These are phyloP conservation scores for Protaetia brevitarsis DNA, from an alignment of 1,140 invertebrate species.

Conservation along the genomic window DNA sequence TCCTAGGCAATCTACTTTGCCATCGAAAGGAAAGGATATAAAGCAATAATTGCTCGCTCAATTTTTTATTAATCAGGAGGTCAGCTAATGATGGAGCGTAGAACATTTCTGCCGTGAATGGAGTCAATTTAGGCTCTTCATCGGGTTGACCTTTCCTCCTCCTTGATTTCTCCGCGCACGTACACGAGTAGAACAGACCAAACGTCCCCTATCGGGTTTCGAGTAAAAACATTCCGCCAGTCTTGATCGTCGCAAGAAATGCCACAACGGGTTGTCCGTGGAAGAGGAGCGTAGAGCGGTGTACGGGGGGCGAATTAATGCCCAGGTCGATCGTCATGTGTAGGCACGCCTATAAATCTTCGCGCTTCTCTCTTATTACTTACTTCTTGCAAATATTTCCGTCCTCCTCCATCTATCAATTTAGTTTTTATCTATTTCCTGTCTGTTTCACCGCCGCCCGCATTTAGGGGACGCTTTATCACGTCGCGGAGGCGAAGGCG, in stretches of 20 bases:
- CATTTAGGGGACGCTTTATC: slow-evolving; percentile 29
- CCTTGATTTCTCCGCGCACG: background rate
- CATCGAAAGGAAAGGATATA: background rate
- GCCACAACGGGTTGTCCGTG: background rate
- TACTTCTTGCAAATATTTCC: slow-evolving; percentile 28
- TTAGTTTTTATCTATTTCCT: slow-evolving; percentile 36
- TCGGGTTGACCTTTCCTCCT: background rate
- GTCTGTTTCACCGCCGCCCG: slow-evolving; percentile 33
- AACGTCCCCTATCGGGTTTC: background rate
- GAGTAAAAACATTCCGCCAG: background rate
- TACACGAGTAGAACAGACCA: background rate
- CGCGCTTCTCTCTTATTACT: slow-evolving; percentile 32
- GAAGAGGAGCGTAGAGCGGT: background rate
- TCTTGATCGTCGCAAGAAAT: slow-evolving; percentile 3
- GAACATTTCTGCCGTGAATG: slow-evolving; percentile 5
- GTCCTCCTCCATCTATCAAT: slow-evolving; percentile 34
- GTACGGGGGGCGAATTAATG: slow-evolving; percentile 27
- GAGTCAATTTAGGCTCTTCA: slow-evolving; percentile 22
- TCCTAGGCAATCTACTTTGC: background rate
- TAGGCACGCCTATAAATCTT: slow-evolving; percentile 34
- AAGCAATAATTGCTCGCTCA: slow-evolving; percentile 3
- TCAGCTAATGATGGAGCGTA: slow-evolving; percentile 6
- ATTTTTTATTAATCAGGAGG: slow-evolving; percentile 15
- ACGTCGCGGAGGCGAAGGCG: background rate
- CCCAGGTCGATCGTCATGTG: slow-evolving; percentile 31